phyloP scores from a whole-genome alignment of 2,888 invertebrate genomes.

The Drosophila meridionalis region DNA sequence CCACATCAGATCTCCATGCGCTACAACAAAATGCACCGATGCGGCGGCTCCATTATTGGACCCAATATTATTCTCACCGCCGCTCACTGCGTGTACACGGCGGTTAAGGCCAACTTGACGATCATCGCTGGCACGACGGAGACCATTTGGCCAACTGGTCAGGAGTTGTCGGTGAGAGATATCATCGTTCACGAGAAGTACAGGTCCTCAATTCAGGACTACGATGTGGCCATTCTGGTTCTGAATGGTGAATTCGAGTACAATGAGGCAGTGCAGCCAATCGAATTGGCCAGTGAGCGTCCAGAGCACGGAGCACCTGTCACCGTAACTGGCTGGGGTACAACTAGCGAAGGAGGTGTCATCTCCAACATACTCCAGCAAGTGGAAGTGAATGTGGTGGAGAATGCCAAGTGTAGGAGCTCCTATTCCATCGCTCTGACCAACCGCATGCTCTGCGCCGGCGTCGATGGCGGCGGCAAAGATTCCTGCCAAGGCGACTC shows the following conservation, averaged over 20 bases:
- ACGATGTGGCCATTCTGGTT: constrained; percentile 87
- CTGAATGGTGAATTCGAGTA: constrained; percentile 85
- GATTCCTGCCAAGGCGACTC: constrained; percentile 84
- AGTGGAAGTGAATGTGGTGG: constrained; percentile 70
- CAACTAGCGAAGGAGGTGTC: constrained; percentile 39
- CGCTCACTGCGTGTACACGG: constrained; percentile 72
- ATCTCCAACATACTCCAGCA: constrained; percentile 65
- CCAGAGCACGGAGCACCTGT: constrained; percentile 57
- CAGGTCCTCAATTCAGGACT: constrained; percentile 85
- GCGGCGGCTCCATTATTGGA: constrained; percentile 73
- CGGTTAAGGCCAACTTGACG: constrained; percentile 44
- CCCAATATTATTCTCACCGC: constrained; percentile 69
- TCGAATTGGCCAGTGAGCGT: constrained; percentile 86
- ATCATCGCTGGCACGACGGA: constrained; percentile 71
- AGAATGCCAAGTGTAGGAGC: constrained; percentile 60
- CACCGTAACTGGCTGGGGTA: constrained; percentile 81
- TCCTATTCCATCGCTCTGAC: constrained; percentile 67
- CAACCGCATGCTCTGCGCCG: constrained; percentile 79
- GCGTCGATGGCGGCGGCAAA: constrained; percentile 70
- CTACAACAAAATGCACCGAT: constrained; percentile 71
- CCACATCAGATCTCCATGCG: constrained; percentile 82
- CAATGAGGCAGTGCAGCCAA: constrained; percentile 86
- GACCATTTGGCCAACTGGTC: constrained; percentile 42
- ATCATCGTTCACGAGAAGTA: constrained; percentile 87
- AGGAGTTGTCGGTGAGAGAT: constrained; percentile 85